Evolutionary conservation across 1,140 invertebrate genomes (phyloP).

Genomic region (Drosophila repleta): DNA sequence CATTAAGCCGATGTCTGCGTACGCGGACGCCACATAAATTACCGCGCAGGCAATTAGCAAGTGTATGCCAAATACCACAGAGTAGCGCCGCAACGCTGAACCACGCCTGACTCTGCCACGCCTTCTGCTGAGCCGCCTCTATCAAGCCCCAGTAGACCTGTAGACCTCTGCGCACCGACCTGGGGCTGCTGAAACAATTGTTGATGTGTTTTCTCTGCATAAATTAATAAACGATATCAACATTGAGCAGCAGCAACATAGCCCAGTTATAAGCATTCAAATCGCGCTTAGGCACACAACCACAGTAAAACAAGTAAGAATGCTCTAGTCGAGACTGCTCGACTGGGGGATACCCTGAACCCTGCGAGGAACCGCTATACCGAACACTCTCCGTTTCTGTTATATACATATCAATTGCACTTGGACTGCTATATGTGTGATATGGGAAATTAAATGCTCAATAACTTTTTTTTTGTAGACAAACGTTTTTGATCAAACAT

Average conservation of each 20-base stretch:
- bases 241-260: slow-evolving; percentile 49
- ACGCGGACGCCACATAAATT: slow-evolving; percentile 76
- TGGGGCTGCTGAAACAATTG: slow-evolving; percentile 48
- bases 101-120: too few species aligned
- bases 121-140: slow-evolving; percentile 15
- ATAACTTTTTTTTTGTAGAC: too few species aligned
- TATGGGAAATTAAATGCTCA: too few species aligned
- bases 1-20: slow-evolving; percentile 64
- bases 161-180: slow-evolving; percentile 41
- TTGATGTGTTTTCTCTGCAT: slow-evolving; percentile 59
- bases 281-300: slow-evolving; percentile 75
- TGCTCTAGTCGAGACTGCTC: too few species aligned
- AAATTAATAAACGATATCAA: slow-evolving; percentile 82
- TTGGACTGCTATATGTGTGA: too few species aligned
- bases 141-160: slow-evolving; percentile 23
- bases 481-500: too few species aligned
- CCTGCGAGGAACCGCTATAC: too few species aligned
- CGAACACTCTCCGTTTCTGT: too few species aligned
- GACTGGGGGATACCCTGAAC: too few species aligned
- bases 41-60: slow-evolving; percentile 79
- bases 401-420: too few species aligned
- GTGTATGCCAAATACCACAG: slow-evolving; percentile 77
- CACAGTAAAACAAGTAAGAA: too few species aligned
- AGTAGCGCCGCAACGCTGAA: slow-evolving; percentile 7
- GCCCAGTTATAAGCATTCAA: slow-evolving; percentile 78